A percentile compares a stretch with the other conserved stretches of the same genome.
Conservation (phyloP, 1,140 invertebrate genomes). For the Bombus fervidus region DNA sequence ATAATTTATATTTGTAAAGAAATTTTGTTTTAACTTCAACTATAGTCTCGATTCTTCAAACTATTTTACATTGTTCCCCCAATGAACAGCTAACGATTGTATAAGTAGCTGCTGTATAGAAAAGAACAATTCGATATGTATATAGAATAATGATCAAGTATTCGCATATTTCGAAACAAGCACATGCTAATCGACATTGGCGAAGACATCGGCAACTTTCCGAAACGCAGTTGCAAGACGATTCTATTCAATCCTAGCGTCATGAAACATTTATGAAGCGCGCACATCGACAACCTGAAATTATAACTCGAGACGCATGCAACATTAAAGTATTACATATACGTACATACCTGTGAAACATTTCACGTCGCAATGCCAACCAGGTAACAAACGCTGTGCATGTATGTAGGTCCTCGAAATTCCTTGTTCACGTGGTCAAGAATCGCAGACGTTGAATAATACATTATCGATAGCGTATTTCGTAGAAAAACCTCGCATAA, state of each 20-base stretch:
- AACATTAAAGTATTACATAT: conserved; percentile 10
- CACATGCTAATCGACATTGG: conserved; percentile 9
- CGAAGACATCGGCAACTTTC: neutral
- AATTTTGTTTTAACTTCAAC: neutral
- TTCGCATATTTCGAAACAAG: neutral
- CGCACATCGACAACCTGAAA: conserved; percentile 25
- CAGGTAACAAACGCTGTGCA: conserved; percentile 3
- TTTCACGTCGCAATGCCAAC: neutral
- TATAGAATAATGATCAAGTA: neutral
- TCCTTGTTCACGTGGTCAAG: conserved; percentile 15
- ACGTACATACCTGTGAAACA: conserved; percentile 10
- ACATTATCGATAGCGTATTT: conserved; percentile 9
- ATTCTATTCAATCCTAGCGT: conserved; percentile 32
- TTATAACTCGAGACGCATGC: conserved; percentile 32
- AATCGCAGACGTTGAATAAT: conserved; percentile 44
- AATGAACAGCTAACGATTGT: neutral
- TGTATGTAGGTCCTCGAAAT: conserved; percentile 26
- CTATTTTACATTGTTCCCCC: neutral
- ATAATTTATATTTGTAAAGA: neutral
- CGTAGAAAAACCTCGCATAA: neutral
- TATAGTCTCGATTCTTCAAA: neutral
- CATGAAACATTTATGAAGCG: conserved; percentile 50
- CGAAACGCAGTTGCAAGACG: conserved; percentile 26
- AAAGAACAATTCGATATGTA: neutral
- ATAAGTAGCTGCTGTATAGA: neutral